These are phyloP conservation scores for Watsonalla binaria DNA, from an alignment of 2,888 invertebrate species.

Conservation along the genomic window DNA sequence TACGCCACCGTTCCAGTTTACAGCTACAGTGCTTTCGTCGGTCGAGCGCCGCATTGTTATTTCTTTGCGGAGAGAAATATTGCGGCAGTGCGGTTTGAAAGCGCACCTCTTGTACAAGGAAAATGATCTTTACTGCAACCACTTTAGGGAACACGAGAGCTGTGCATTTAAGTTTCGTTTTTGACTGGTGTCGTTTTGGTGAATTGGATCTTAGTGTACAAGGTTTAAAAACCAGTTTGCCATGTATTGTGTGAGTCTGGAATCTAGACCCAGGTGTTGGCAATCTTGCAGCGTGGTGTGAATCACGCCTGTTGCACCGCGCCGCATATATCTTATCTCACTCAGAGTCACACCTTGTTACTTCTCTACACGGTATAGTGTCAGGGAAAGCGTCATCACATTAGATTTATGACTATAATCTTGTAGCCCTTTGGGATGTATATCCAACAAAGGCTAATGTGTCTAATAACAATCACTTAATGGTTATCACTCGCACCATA, in stretches of 20 bases:
- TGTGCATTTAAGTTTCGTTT: slow-evolving; percentile 49
- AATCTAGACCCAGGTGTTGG: slow-evolving; percentile 53
- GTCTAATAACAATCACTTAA: slow-evolving; percentile 5
- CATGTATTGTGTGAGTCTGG: slow-evolving; percentile 9
- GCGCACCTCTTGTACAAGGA: slow-evolving; percentile 39
- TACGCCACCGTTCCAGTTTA: slow-evolving; percentile 52
- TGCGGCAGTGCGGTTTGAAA: slow-evolving; percentile 49
- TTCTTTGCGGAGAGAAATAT: slow-evolving; percentile 70
- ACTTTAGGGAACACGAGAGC: slow-evolving; percentile 42
- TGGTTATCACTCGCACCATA: slow-evolving; percentile 3
- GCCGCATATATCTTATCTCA: slow-evolving; percentile 66
- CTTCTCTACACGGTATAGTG: slow-evolving; percentile 42
- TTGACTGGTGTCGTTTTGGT: slow-evolving; percentile 21
- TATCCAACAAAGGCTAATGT: background rate
- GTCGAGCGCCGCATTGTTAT: slow-evolving; percentile 65
- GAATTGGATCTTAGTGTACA: slow-evolving; percentile 26
- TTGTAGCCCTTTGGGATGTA: slow-evolving; percentile 2
- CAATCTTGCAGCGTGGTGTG: slow-evolving; percentile 51
- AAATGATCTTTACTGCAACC: slow-evolving; percentile 51
- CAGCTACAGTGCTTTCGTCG: slow-evolving; percentile 55
- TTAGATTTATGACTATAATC: slow-evolving; percentile 11
- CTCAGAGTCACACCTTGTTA: slow-evolving; percentile 55
- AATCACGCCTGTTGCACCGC: slow-evolving; percentile 64
- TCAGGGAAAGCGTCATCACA: slow-evolving; percentile 19
- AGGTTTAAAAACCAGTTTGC: slow-evolving; percentile 25